Conservation (phyloP, 2,888 invertebrate species). For the Frankliniella fusca region DNA sequence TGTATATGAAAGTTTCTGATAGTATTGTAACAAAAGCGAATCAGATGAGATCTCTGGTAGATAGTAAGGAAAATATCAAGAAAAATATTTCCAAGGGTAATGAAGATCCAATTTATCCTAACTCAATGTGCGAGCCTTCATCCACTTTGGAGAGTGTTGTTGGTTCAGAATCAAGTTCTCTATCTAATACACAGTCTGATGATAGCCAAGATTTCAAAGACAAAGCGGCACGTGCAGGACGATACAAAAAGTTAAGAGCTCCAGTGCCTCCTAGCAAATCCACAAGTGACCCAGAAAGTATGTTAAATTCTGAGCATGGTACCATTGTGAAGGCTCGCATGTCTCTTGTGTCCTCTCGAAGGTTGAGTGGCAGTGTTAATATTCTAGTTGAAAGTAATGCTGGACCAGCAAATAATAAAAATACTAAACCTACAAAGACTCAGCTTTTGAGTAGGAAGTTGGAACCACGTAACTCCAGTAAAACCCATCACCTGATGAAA, state of each 20-base stretch:
- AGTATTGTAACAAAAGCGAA: not conserved
- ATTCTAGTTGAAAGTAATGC: slow-evolving; percentile 13
- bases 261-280: slow-evolving; percentile 48
- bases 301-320: slow-evolving; percentile 9
- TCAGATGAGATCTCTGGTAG: not conserved
- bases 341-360: slow-evolving; percentile 4
- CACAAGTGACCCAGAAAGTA: slow-evolving; percentile 8
- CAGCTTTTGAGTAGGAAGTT: not conserved
- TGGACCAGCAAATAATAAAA: not conserved
- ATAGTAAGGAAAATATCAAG: not conserved
- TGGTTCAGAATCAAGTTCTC: not conserved
- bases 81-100: slow-evolving; percentile 1
- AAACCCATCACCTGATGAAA: not conserved
- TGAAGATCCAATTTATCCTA: slow-evolving; percentile 30
- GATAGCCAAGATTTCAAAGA: slow-evolving; percentile 27
- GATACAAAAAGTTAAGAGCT: slow-evolving; percentile 52
- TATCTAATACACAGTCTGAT: slow-evolving; percentile 31
- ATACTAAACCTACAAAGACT: not conserved
- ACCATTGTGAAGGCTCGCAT: not conserved
- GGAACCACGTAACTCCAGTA: too few relatives aligned
- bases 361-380: slow-evolving; percentile 7
- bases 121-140: slow-evolving; percentile 15
- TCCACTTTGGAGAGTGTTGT: not conserved
- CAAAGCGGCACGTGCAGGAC: slow-evolving; percentile 42
- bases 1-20: not conserved